These are phyloP conservation scores for Pammene aurita DNA, from an alignment of 2,888 invertebrate species.

Conservation along the genomic window DNA sequence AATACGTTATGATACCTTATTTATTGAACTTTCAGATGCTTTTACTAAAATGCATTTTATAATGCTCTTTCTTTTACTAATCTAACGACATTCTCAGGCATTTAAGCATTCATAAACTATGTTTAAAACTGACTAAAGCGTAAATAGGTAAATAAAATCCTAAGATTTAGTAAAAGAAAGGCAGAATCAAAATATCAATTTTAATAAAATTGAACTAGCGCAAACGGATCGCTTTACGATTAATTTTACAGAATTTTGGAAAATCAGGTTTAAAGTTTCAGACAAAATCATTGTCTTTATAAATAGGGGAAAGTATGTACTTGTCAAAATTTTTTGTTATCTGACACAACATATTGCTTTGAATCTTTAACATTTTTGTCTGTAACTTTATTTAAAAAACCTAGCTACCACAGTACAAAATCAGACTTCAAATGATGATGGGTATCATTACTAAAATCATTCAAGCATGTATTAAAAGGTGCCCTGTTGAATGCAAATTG, in stretches of 20 bases:
- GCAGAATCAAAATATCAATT: slow-evolving; percentile 16
- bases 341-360: background rate
- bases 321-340: too few relatives aligned
- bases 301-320: background rate
- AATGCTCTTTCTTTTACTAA: slow-evolving; percentile 41
- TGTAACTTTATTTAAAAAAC: slow-evolving; percentile 56
- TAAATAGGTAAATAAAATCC: slow-evolving; percentile 33
- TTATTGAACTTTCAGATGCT: slow-evolving; percentile 26
- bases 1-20: too few relatives aligned
- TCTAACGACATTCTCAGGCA: slow-evolving; percentile 39
- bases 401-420: slow-evolving; percentile 46
- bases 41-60: slow-evolving; percentile 24
- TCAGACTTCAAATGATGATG: slow-evolving; percentile 17
- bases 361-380: slow-evolving; percentile 42
- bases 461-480: slow-evolving; percentile 18
- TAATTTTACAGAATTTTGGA: slow-evolving; percentile 53
- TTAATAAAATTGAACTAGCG: slow-evolving; percentile 48
- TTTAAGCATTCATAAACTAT: slow-evolving; percentile 32
- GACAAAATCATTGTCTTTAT: slow-evolving; percentile 42
- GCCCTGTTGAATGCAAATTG: slow-evolving; percentile 15
- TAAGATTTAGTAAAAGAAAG: slow-evolving; percentile 41
- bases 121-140: slow-evolving; percentile 24
- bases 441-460: slow-evolving; percentile 21
- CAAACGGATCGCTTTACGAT: slow-evolving; percentile 53
- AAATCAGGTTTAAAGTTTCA: slow-evolving; percentile 43